These are phyloP conservation scores for Conistra vaccinii DNA, from an alignment of 2,888 invertebrate genomes.

Conservation along the genomic window DNA sequence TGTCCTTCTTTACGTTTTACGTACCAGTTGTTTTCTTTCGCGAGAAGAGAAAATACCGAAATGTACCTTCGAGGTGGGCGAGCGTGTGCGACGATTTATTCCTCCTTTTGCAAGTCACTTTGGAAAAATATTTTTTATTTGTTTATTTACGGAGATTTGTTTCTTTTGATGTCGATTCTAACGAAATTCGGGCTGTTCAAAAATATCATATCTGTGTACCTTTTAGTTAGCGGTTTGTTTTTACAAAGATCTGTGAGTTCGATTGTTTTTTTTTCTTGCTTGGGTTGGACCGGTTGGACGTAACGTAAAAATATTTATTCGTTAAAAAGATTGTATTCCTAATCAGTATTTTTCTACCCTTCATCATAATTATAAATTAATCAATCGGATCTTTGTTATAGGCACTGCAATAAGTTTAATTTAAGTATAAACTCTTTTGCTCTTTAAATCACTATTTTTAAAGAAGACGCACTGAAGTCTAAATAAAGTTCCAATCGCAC, in stretches of 20 bases:
- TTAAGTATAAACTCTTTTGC: not conserved
- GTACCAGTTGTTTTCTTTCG: constrained; percentile 88
- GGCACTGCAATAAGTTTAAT: not conserved
- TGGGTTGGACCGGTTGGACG: not conserved
- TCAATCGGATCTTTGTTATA: not conserved
- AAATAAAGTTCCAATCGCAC: constrained; percentile 15
- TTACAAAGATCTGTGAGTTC: constrained; percentile 53
- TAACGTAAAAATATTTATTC: constrained; percentile 16
- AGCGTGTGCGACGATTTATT: constrained; percentile 86
- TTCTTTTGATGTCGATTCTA: constrained; percentile 87
- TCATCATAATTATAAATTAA: no score
- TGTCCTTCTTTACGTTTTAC: constrained; percentile 88
- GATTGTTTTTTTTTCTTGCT: constrained; percentile 32
- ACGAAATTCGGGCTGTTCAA: constrained; percentile 80
- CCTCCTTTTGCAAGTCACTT: constrained; percentile 84
- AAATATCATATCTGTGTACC: constrained; percentile 77
- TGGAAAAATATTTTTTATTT: constrained; percentile 87
- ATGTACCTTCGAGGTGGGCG: constrained; percentile 85
- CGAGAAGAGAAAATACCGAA: constrained; percentile 83
- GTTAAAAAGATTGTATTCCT: not conserved
- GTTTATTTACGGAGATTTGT: constrained; percentile 87
- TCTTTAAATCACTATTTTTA: not conserved
- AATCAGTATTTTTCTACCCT: not conserved
- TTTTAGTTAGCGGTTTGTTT: constrained; percentile 74
- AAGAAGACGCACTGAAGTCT: constrained; percentile 6